A percentile compares a stretch with the other conserved stretches of the same genome.
phyloP scores from a whole-genome alignment of 2,113 vertebrate species.

The Cricetomys ansorgei region DNA sequence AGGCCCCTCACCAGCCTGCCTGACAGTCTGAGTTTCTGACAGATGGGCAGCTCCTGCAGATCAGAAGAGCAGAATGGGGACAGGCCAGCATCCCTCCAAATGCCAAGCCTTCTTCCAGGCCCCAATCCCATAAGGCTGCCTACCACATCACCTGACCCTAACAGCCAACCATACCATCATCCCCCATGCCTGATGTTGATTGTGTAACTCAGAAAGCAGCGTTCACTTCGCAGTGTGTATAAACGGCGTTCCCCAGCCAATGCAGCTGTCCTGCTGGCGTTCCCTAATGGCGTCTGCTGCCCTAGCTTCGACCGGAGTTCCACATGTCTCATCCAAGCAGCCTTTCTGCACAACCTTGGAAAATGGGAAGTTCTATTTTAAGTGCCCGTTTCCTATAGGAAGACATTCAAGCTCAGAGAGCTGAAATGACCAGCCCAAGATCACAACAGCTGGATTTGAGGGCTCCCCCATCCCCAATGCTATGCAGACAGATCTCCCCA shows the following conservation, averaged over 20 bases:
- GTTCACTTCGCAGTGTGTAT: neutral
- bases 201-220: neutral
- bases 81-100: neutral
- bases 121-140: neutral
- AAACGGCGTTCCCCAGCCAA: neutral
- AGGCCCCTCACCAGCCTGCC: constrained; percentile 60
- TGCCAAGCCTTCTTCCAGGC: neutral
- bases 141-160: neutral
- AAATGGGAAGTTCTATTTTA: neutral
- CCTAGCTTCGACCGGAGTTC: neutral
- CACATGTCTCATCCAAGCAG: neutral
- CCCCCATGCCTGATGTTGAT: neutral
- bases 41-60: constrained; percentile 27
- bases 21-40: constrained; percentile 65
- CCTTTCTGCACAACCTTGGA: neutral
- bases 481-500: neutral
- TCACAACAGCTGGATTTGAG: neutral
- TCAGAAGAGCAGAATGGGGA: neutral
- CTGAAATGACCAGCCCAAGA: neutral
- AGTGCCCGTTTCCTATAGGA: neutral
- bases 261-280: neutral
- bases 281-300: neutral
- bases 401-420: neutral
- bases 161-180: neutral
- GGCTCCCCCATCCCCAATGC: neutral